Conservation (phyloP, 2,113 vertebrate genomes). For the Tamias sibiricus region DNA sequence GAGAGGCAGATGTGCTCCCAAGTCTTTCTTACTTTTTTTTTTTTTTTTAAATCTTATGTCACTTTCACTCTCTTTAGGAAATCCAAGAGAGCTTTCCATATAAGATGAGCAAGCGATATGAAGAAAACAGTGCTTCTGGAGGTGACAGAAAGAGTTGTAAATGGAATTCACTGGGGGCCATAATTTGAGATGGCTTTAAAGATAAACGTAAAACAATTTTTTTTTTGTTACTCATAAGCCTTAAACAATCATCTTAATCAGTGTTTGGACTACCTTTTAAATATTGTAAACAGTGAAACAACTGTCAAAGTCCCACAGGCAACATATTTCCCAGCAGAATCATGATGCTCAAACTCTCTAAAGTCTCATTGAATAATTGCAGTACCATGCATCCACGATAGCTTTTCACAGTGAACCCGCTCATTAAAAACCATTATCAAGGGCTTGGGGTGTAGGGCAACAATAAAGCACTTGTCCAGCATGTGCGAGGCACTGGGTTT, state of each 20-base stretch:
- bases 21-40: background rate
- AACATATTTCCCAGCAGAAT: constrained; percentile 16
- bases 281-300: background rate
- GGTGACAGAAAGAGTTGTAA: background rate
- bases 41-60: background rate
- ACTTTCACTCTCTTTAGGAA: constrained; percentile 25
- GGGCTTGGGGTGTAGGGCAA: background rate
- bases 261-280: background rate
- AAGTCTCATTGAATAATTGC: background rate
- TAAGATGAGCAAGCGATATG: background rate
- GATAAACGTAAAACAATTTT: constrained; percentile 12
- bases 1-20: too few relatives aligned
- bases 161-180: background rate
- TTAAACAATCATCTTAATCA: background rate
- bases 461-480: background rate
- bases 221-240: constrained; percentile 25
- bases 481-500: background rate
- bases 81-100: background rate
- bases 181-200: background rate
- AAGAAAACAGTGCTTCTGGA: background rate
- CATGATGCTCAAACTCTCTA: constrained; percentile 3
- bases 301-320: background rate
- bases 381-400: background rate
- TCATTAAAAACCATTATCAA: constrained; percentile 33
- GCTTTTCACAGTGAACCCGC: background rate